Conservation (phyloP, 2,888 invertebrate genomes). For the Campaea margaritaria region DNA sequence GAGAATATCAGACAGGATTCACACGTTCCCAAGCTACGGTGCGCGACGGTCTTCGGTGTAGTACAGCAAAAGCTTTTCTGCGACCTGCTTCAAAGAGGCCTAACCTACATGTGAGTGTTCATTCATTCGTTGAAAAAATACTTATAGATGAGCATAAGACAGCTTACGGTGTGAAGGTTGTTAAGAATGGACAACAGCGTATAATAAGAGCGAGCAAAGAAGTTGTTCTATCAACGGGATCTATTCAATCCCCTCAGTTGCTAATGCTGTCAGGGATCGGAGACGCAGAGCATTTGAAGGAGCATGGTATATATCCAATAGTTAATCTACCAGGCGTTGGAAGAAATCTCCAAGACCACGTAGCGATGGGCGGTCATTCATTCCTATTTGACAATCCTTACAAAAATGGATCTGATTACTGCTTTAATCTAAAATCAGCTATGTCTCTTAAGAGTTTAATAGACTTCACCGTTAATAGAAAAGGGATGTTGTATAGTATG, state of each 20-base stretch:
- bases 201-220: constrained; percentile 89
- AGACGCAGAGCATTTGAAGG: constrained; percentile 86
- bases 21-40: constrained; percentile 91
- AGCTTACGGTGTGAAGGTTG: constrained; percentile 89
- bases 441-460: constrained; percentile 86
- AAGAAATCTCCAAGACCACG: constrained; percentile 92
- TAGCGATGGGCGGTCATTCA: constrained; percentile 91
- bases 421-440: constrained; percentile 88
- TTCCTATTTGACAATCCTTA: constrained; percentile 89
- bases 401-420: constrained; percentile 84
- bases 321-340: constrained; percentile 90
- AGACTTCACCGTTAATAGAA: constrained; percentile 85
- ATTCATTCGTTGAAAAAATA: constrained; percentile 88
- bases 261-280: constrained; percentile 95
- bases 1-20: constrained; percentile 91
- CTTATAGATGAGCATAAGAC: constrained; percentile 86
- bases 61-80: constrained; percentile 93
- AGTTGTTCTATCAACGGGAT: constrained; percentile 93
- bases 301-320: constrained; percentile 86
- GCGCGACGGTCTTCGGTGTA: constrained; percentile 91
- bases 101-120: constrained; percentile 90
- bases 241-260: constrained; percentile 93
- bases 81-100: constrained; percentile 87
- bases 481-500: constrained; percentile 90
- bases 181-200: constrained; percentile 81